Evolutionary conservation across 1,140 invertebrate genomes (phyloP).

Genomic region (Ostrea edulis): DNA sequence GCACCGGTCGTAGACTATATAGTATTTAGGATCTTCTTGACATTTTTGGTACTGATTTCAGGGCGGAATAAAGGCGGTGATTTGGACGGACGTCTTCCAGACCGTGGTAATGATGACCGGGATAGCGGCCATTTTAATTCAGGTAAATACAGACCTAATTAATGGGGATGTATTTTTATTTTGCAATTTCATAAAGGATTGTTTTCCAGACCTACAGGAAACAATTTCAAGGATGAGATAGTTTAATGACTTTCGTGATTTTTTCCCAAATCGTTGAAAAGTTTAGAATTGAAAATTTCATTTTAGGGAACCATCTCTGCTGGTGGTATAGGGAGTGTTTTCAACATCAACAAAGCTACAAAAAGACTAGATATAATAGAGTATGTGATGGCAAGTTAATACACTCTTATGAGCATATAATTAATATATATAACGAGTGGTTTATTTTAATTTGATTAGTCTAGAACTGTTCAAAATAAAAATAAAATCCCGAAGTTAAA

Average conservation of each 20-base stretch:
- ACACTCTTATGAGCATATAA: neutral
- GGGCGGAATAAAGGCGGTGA: slow-evolving; percentile 96
- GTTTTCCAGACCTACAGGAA: too few species aligned
- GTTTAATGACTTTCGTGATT: too few species aligned
- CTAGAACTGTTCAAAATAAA: too few species aligned
- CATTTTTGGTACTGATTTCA: slow-evolving; percentile 72
- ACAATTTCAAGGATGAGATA: too few species aligned
- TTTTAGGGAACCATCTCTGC: slow-evolving; percentile 83
- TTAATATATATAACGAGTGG: neutral
- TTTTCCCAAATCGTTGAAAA: too few species aligned
- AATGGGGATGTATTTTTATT: too few species aligned
- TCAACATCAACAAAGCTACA: slow-evolving; percentile 84
- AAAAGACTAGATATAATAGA: slow-evolving; percentile 86
- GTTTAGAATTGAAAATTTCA: slow-evolving; percentile 56
- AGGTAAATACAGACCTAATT: slow-evolving; percentile 80
- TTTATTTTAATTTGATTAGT: neutral
- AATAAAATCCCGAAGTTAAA: too few species aligned
- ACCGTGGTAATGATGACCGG: slow-evolving; percentile 91
- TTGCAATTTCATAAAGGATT: too few species aligned
- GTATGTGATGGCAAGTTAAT: slow-evolving; percentile 78
- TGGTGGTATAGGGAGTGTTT: slow-evolving; percentile 85
- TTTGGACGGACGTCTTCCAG: slow-evolving; percentile 93
- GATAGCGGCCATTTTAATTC: slow-evolving; percentile 86
- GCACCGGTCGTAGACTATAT: too few species aligned
- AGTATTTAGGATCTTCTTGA: neutral